Percentiles rank a stretch among this genome's conserved stretches.
Conservation (phyloP, 2,888 invertebrate genomes). For the Abscondita cerata region DNA sequence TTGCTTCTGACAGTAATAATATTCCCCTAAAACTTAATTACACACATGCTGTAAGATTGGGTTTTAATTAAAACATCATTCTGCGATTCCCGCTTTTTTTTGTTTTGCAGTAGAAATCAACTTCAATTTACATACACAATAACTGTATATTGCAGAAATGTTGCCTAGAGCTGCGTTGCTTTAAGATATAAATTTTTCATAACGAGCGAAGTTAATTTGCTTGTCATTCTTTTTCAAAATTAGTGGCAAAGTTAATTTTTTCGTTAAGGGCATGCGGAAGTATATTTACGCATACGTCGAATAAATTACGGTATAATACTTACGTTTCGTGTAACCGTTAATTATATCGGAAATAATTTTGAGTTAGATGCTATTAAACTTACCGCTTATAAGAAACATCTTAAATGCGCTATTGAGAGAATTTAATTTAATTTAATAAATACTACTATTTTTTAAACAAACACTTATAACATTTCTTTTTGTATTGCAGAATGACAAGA, state of each 20-base stretch:
- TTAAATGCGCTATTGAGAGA: too few species aligned
- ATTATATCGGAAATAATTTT: too few species aligned
- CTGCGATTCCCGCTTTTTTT: conserved; percentile 18
- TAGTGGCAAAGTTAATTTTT: conserved; percentile 25
- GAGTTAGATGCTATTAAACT: too few species aligned
- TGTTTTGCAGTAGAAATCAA: conserved; percentile 23
- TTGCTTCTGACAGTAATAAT: conserved; percentile 35
- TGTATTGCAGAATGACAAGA: too few species aligned
- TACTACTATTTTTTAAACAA: too few species aligned
- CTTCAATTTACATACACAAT: conserved; percentile 24
- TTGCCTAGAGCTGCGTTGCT: conserved; percentile 8
- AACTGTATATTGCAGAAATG: conserved; percentile 15
- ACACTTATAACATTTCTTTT: too few species aligned
- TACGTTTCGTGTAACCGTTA: too few species aligned
- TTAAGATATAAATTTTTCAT: conserved; percentile 25
- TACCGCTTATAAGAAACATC: too few species aligned
- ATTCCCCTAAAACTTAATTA: conserved; percentile 37
- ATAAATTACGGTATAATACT: too few species aligned
- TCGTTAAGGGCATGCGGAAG: conserved; percentile 21
- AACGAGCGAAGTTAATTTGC: conserved; percentile 24
- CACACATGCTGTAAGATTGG: conserved; percentile 35
- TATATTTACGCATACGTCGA: too few species aligned
- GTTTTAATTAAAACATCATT: conserved; percentile 38
- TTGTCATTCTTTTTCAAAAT: conserved; percentile 31
- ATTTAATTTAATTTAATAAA: too few species aligned